Percentiles rank a stretch among this genome's conserved stretches.
These are phyloP conservation scores for Limnothrissa miodon DNA, from an alignment of 2,113 vertebrate genomes.

Conservation along the genomic window DNA sequence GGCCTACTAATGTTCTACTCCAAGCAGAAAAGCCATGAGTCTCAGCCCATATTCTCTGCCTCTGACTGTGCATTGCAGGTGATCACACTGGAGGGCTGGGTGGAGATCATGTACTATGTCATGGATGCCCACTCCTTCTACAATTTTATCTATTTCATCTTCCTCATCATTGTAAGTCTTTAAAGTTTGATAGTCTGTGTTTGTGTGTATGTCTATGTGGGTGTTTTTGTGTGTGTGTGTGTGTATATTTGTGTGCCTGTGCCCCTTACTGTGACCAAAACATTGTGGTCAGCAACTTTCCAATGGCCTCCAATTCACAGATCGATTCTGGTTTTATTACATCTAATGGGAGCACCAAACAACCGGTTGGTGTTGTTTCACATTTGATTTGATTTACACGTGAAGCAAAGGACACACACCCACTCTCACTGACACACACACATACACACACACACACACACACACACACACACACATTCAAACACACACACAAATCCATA, in stretches of 20 bases:
- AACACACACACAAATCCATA: too few relatives aligned
- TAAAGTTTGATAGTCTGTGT: background rate
- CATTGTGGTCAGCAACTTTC: background rate
- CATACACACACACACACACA: constrained; percentile 1
- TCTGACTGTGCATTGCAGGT: constrained; percentile 70
- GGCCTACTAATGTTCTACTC: background rate
- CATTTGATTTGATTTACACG: constrained; percentile 3
- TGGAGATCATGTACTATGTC: constrained; percentile 99
- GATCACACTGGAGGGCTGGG: constrained; percentile 98
- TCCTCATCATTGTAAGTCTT: constrained; percentile 96
- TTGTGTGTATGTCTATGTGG: background rate
- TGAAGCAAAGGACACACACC: background rate
- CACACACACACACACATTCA: background rate
- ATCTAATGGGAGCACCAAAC: background rate
- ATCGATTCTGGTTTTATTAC: constrained; percentile 15
- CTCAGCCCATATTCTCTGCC: constrained; percentile 56
- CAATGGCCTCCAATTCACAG: background rate
- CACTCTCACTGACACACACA: background rate
- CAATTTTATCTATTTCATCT: constrained; percentile 99
- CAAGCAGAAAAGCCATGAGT: background rate
- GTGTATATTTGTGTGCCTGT: constrained; percentile 3
- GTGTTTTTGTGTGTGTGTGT: background rate
- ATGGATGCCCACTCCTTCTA: constrained; percentile 99
- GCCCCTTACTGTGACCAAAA: background rate
- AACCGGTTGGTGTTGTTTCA: background rate